Percentiles rank a stretch among this genome's conserved stretches.
Evolutionary conservation across 2,888 invertebrate genomes (phyloP).

Genomic region (Crossocerus cetratus): DNA sequence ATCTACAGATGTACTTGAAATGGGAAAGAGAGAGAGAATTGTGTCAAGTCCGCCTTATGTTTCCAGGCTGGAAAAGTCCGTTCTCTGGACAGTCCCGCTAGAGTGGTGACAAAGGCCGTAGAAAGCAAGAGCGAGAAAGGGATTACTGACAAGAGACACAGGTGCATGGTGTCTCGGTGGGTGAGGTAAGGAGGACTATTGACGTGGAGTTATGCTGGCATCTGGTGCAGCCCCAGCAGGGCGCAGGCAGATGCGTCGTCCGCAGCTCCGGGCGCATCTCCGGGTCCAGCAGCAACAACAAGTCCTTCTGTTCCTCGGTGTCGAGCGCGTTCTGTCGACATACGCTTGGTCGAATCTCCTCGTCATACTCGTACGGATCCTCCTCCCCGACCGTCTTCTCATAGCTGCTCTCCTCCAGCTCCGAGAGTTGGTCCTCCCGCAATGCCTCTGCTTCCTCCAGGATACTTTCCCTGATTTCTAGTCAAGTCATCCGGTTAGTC

Average conservation of each 20-base stretch:
- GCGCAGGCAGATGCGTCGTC: conserved; percentile 51
- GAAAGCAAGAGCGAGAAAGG: conserved; percentile 17
- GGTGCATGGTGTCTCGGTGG: conserved; percentile 66
- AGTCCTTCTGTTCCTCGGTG: neutral
- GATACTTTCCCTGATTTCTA: conserved; percentile 42
- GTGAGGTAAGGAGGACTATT: conserved; percentile 71
- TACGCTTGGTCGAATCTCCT: conserved; percentile 70
- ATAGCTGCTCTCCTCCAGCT: conserved; percentile 51
- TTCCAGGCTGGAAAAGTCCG: too few relatives aligned
- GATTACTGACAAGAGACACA: conserved; percentile 69
- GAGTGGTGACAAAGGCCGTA: neutral
- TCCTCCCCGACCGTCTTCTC: conserved; percentile 67
- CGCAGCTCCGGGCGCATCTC: neutral
- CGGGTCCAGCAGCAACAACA: neutral
- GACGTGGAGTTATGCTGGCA: conserved; percentile 60
- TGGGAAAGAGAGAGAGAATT: too few relatives aligned
- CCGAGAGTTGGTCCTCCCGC: conserved; percentile 43
- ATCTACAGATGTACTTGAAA: too few relatives aligned
- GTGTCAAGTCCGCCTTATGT: too few relatives aligned
- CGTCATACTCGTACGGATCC: conserved; percentile 78
- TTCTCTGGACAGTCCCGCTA: neutral
- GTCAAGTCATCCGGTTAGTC: neutral
- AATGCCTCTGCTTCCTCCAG: conserved; percentile 53
- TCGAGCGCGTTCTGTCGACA: neutral
- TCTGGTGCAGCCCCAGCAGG: conserved; percentile 67